Evolutionary conservation across 2,888 invertebrate species (phyloP), one percentile per base, ranked within the genome.

Genomic region (Liposcelis brunnea): DNA sequence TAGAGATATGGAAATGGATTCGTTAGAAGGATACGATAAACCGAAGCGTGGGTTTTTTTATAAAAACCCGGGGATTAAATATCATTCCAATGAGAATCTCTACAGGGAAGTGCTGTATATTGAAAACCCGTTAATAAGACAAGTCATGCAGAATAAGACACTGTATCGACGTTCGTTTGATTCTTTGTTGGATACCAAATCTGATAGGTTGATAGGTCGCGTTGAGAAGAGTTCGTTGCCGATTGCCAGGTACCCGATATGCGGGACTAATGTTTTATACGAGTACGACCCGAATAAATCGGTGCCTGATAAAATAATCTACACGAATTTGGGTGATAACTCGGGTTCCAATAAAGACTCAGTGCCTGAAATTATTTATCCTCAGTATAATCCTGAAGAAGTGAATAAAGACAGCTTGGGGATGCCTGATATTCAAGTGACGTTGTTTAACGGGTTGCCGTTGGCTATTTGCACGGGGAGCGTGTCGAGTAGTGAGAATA

Each of bases 221-320:
- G 37, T 36, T 8, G 37, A 36, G 16, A 40, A 11, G 19, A 40
- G 40, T 19, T 40, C 16, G 19, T 10, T 19, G 5, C 40, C 40
- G 15, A 40, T 40, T 15, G 10, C 40, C 4, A 14, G 40, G 6
- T 40, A 40, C 19, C 16, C 15, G 12, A 40, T 40, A 6, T 18
- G 40, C 21, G 40, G 40, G 6, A 40, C 40, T 6, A 40, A 40
- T 11, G 15, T 18, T 21, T 14, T 40, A 7, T 40, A 18, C 21
- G 40, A 40, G 16, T 40, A 40, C 19, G 40, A 40, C 19, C 40
- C 40, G 16, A 40, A 40, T 18, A 40, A 40, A 19, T 14, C 16
- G 12, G 19, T 18, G 7, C 40, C 40, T 7, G 40, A 40, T 18
- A 40, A 4, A 18, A 18, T 40, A 8, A 5, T 40, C 7, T 40